Base-by-base conservation (phyloP, 2,113 vertebrate genomes). In the Tetrao urogallus region DNA sequence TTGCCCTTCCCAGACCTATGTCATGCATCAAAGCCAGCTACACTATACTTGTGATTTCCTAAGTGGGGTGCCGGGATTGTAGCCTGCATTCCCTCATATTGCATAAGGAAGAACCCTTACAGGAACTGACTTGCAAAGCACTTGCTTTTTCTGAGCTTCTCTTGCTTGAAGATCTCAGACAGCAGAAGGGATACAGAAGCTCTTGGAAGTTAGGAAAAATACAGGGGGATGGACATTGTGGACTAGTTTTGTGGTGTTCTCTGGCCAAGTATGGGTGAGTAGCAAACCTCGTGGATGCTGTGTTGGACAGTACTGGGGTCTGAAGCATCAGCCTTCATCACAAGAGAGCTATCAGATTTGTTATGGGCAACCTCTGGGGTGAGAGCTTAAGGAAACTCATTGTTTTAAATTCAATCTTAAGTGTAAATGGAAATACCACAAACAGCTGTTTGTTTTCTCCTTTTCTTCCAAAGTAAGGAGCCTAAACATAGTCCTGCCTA, bases 1-100 rank as follows among this genome's bases (percentile, higher is more conserved):
- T 95, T 96, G 88, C 80, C 95, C 92, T 96, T 69, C 52, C 60
- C 70, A 92, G 90, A 75, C 80, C 86, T 60, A 5, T 81, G 92
- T 64, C 64, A 63, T 86, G 69, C 65, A 91, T 92, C 76, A 95
- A 94, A 93, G 82, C 72, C 85, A 83, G 60, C 72, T 36, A 36
- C 13, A n/a, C 38, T 88, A 5, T 25, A 16, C 60, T 50, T 56
- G 25, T 1, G 32, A 52, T 90, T 74, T 56, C 69, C 82, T 43
- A 83, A 56, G 88, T 40, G 30, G 0, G 0, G 79, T 0, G 0
- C 65, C 43, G 57, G 22, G 76, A 21, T 72, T 75, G 65, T 65
- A 90, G 83, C 86, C 47, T 74, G 56, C 28, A 56, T 88, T 94
- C 73, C 88, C 67, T 80, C 27, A 12, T 60, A 67, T 64, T 1